phyloP scores from a whole-genome alignment of 1,140 invertebrate genomes.

The Pseudomyrmex cubaensis region DNA sequence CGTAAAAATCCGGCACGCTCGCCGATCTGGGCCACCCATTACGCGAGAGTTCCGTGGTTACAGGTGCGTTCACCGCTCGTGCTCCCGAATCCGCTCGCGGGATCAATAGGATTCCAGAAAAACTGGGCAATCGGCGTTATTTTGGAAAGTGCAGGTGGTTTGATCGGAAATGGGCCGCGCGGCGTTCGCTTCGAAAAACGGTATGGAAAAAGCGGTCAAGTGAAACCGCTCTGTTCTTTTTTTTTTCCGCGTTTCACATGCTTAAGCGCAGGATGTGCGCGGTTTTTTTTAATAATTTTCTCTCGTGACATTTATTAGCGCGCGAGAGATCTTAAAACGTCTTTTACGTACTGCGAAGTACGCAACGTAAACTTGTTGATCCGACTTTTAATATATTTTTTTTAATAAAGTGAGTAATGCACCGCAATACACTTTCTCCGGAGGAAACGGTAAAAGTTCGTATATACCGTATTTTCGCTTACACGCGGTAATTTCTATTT shows the following conservation, averaged over 20 bases:
- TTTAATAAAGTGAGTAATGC: background rate
- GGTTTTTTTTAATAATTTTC: background rate
- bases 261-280: background rate
- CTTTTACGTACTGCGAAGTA: too few species aligned
- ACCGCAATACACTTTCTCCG: background rate
- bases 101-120: conserved; percentile 16
- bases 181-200: background rate
- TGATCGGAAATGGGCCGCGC: background rate
- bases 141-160: conserved; percentile 42
- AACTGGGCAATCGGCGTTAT: conserved; percentile 2
- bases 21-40: conserved; percentile 49
- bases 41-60: background rate
- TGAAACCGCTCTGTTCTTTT: background rate
- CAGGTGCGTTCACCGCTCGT: conserved; percentile 41
- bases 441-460: background rate
- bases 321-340: background rate
- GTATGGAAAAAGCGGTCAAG: background rate
- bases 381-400: background rate
- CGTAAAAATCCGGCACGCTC: conserved; percentile 35
- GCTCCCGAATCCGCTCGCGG: conserved; percentile 10
- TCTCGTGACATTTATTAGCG: background rate
- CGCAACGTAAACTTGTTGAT: background rate
- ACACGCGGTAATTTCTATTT: conserved; percentile 1
- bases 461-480: background rate
- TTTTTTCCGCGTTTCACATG: background rate